Conservation (phyloP, 2,113 vertebrate species). For the Shinisaurus crocodilurus region DNA sequence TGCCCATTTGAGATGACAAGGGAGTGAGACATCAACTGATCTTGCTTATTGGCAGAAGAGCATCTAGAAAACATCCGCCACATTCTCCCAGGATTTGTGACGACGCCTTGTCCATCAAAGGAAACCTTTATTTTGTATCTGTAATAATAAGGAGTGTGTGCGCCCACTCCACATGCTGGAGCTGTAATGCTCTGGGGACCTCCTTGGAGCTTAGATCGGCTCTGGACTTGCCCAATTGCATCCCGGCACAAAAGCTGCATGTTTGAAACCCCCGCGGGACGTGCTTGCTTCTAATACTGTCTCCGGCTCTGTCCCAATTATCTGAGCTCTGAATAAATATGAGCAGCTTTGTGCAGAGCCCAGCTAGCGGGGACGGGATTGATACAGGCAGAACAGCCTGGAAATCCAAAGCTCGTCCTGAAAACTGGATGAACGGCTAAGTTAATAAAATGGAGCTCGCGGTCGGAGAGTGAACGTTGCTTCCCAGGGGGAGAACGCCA, state of each 20-base stretch:
- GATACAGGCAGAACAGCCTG: background rate
- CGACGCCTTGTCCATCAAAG: too few relatives aligned
- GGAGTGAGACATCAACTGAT: too few relatives aligned
- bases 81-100: too few relatives aligned
- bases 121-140: too few relatives aligned
- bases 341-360: background rate
- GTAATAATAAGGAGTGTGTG: background rate
- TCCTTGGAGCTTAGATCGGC: background rate
- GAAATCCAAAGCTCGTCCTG: background rate
- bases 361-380: background rate
- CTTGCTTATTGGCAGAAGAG: too few relatives aligned
- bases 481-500: too few relatives aligned
- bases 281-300: background rate
- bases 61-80: too few relatives aligned
- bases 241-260: background rate
- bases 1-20: too few relatives aligned
- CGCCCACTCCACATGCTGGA: background rate
- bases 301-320: background rate
- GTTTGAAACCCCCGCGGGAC: background rate
- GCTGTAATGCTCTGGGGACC: background rate
- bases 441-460: background rate
- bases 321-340: slow-evolving; percentile 4
- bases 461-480: background rate
- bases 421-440: background rate
- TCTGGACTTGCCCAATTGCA: background rate